Base-by-base conservation (phyloP, 2,797 vertebrate species). In the Thunnus albacares region DNA sequence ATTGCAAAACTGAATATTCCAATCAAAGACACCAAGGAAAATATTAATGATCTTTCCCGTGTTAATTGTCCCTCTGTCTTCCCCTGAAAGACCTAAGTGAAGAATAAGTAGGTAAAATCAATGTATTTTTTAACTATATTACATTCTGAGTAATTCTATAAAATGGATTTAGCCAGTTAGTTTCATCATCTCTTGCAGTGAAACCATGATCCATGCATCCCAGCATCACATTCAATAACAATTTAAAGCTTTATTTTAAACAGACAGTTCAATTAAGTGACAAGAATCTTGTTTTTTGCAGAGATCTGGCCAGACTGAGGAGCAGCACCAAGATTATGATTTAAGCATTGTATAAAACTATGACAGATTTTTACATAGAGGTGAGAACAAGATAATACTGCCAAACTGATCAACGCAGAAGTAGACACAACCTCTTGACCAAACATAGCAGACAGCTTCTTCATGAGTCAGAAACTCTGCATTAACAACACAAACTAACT, bases 401-500 rank as follows among this genome's bases (percentile, higher is more conserved):
- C 28, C 18, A 64, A 22, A 2, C 3, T 41, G 18, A 6, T 17
- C 7, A 59, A 20, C 41, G 45, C 33, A 74, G 18, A 56, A 3
- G 14, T 11, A 15, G 6, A 57, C n/a, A 1, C 61, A 24, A 35
- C 14, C n/a, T 43, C 28, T 43, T 30, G 18, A 58, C 11, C 43
- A 67, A 26, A 60, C 18, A n/a, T 2, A 62, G n/a, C 28, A 55
- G 24, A 71, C 49, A 53, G n/a, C 49, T 58, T 38, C n/a, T 17
- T 5, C 49, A 26, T 11, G 49, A 62, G 5, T 6, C 58, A 65
- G 12, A 71, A 65, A 24, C 24, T 51, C 57, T 41, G 28, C 26
- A 67, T n/a, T 0, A 22, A 22, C 66, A 49, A 10, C 24, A 66
- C 55, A 70, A 57, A 71, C 43, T 3, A 24, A 69, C 18, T 67